Percentiles rank a stretch among this genome's conserved stretches.
These are phyloP conservation scores for Machaerirhynchus nigripectus DNA, from an alignment of 2,113 vertebrate species.

Conservation along the genomic window DNA sequence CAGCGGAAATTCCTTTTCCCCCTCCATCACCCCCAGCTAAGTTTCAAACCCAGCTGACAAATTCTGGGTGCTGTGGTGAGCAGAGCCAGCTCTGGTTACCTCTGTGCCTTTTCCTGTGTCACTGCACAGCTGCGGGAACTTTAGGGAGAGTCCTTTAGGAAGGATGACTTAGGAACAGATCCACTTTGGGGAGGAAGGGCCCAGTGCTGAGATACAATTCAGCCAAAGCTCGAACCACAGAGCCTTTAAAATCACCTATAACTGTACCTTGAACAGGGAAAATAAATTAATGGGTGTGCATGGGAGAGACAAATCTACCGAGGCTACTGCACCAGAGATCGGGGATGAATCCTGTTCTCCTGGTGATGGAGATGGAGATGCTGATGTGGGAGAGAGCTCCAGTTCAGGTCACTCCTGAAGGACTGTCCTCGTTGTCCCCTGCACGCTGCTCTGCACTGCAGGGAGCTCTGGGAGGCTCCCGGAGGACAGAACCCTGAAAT, in stretches of 20 bases:
- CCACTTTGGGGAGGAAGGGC: background rate
- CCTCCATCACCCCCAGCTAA: background rate
- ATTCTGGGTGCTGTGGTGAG: background rate
- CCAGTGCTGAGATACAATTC: background rate
- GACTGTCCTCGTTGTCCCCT: accelerated
- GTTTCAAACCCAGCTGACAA: background rate
- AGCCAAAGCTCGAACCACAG: background rate
- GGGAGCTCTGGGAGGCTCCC: background rate
- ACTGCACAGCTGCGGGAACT: background rate
- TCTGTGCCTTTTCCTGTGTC: background rate
- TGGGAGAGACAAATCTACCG: background rate
- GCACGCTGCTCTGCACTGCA: background rate
- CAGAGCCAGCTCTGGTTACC: background rate
- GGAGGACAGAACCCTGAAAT: background rate
- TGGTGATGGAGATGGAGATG: background rate
- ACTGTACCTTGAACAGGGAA: background rate
- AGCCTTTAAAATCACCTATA: background rate
- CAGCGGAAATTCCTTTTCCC: background rate
- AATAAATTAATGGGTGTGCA: background rate
- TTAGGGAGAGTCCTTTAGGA: background rate
- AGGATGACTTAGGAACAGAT: background rate
- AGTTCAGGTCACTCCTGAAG: background rate
- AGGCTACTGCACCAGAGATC: background rate
- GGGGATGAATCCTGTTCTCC: background rate
- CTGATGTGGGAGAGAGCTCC: background rate